Evolutionary conservation across 2,113 vertebrate species (phyloP), one percentile per base, ranked within the genome.

Genomic region (Pangasianodon gigas): DNA sequence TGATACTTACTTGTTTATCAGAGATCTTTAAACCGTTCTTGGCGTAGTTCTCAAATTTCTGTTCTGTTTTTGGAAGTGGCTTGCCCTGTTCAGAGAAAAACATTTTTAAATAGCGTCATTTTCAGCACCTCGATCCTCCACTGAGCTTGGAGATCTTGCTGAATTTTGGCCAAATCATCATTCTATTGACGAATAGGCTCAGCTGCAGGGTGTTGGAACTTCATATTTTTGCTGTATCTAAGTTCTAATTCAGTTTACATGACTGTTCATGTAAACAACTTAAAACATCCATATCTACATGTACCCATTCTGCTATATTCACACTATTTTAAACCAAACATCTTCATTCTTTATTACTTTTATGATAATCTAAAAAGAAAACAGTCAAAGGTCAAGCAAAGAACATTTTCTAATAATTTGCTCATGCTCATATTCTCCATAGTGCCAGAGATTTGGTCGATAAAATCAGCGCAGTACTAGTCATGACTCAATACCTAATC

Each of bases 21-120:
- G 91, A 86, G 88, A 96, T 93, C 93, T 93, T 96, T 87, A 94
- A 96, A 85, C 92, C 67, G 87, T 88, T 95, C 91, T 14, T 95
- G 87, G 95, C 94, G 56, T 90, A 96, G 82, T 96, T 96, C 91
- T 96, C 96, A 93, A 96, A 96, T 92, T 96, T 96, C 93, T 96
- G 95, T 92, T 96, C 95, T 0, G 95, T 95, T 93, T 96, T 96
- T 41, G 96, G 96, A 41, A 96, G 92, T 3, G 94, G 69, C 85
- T 93, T 96, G 9, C 96, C 95, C 96, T 96, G 92, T 87, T 48
- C 56, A 54, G 82, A 93, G 69, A 87, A 77, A 48, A 90, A 92
- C 77, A 69, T 75, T 65, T 74, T 69, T 85, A 44, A 86, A 60
- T 84, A 87, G 84, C 56, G 29, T 87, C 79, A 87, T 88, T 91